Conservation (phyloP, 2,797 vertebrate species). For the Scleropages formosus region DNA sequence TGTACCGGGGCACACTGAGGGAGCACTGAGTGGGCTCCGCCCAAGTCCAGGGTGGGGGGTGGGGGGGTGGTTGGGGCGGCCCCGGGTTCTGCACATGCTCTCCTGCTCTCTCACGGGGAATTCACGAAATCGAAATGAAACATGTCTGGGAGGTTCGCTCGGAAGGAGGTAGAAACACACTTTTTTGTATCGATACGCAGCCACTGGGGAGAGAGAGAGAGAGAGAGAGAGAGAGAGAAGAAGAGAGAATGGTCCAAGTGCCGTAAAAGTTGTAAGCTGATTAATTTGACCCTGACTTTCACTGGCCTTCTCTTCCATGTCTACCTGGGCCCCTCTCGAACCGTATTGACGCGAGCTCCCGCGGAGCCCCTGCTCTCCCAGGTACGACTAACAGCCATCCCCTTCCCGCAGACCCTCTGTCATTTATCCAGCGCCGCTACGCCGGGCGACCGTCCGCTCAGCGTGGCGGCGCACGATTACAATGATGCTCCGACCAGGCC, state of each 20-base stretch:
- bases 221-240: neutral
- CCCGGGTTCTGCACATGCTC: neutral
- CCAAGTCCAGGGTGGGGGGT: neutral
- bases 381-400: slow-evolving; percentile 77
- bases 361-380: slow-evolving; percentile 58
- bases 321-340: slow-evolving; percentile 27
- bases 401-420: slow-evolving; percentile 66
- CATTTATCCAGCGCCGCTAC: slow-evolving; percentile 73
- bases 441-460: slow-evolving; percentile 73
- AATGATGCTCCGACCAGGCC: slow-evolving; percentile 93
- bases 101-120: too few species aligned
- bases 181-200: neutral
- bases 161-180: neutral
- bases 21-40: neutral
- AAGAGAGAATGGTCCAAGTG: slow-evolving; percentile 30
- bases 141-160: neutral
- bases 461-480: slow-evolving; percentile 77
- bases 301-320: slow-evolving; percentile 30
- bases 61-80: neutral
- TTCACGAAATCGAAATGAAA: neutral
- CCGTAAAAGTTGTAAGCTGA: slow-evolving; percentile 47
- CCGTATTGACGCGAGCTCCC: slow-evolving; percentile 58
- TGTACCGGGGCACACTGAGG: neutral
- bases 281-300: slow-evolving; percentile 47
- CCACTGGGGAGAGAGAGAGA: neutral